A percentile compares a stretch with the other conserved stretches of the same genome.
phyloP scores from a whole-genome alignment of 2,113 vertebrate species.

The Hemiscyllium ocellatum region DNA sequence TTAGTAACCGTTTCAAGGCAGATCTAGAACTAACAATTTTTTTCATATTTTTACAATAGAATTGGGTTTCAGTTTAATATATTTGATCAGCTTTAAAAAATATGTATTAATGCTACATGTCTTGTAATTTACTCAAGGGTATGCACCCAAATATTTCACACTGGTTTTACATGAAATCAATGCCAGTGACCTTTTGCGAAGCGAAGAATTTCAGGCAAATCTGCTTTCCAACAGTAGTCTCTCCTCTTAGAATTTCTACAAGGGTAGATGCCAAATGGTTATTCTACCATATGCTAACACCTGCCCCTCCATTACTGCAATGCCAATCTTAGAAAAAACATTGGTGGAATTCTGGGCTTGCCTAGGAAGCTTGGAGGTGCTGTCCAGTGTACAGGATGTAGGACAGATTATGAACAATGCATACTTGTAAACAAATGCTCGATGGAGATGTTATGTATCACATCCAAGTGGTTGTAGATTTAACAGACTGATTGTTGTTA shows the following conservation, averaged over 20 bases:
- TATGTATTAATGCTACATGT: too few relatives aligned
- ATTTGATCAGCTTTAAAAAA: too few relatives aligned
- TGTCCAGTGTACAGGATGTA: neutral
- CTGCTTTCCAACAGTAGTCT: neutral
- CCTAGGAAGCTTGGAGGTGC: neutral
- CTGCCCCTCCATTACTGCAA: neutral
- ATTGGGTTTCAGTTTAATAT: neutral
- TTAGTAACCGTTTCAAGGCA: neutral
- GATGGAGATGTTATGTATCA: neutral
- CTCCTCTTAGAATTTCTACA: neutral
- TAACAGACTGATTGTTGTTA: neutral
- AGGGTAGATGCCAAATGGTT: neutral
- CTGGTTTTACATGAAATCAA: neutral
- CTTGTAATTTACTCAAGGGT: neutral
- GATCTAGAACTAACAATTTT: neutral
- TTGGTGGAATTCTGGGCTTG: neutral
- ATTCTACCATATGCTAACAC: neutral
- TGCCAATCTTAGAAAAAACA: neutral
- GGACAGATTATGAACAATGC: neutral
- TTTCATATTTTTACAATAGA: neutral
- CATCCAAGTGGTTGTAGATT: neutral
- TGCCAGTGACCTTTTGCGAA: neutral
- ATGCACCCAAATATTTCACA: neutral
- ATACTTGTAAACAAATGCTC: neutral
- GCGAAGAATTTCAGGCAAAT: neutral